Conservation (phyloP, 2,888 invertebrate species). For the Oeneis ivallda region DNA sequence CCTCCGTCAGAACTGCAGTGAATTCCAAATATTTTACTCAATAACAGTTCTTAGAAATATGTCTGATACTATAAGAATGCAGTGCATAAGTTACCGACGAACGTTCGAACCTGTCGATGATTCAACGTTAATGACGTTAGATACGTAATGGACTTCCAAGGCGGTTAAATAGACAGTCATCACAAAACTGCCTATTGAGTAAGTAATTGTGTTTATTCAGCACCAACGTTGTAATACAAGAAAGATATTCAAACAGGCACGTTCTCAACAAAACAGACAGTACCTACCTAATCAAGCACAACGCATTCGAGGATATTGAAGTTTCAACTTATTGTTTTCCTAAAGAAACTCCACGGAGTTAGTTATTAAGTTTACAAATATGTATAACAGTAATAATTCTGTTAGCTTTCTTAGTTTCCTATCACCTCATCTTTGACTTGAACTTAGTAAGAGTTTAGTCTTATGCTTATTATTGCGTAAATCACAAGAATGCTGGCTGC, state of each 20-base stretch:
- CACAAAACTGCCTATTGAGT: conserved; percentile 31
- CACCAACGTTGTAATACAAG: background rate
- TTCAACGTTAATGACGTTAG: conserved; percentile 64
- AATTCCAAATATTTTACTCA: conserved; percentile 54
- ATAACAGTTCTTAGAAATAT: conserved; percentile 61
- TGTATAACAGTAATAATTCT: background rate
- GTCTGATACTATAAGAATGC: conserved; percentile 55
- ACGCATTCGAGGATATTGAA: too few species aligned
- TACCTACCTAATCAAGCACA: too few species aligned
- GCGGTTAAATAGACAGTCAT: conserved; percentile 56
- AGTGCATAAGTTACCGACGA: conserved; percentile 50
- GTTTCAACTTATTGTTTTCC: too few species aligned
- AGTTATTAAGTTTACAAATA: too few species aligned
- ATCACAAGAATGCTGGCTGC: conserved; percentile 16
- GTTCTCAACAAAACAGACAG: background rate
- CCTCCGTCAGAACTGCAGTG: conserved; percentile 42
- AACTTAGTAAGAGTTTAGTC: background rate
- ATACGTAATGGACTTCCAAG: conserved; percentile 57
- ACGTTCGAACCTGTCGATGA: conserved; percentile 51
- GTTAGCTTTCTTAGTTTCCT: background rate
- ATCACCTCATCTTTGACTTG: background rate
- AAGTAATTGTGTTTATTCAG: too few species aligned
- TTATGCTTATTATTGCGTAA: conserved; percentile 11
- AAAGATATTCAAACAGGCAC: background rate
- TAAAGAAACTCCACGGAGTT: too few species aligned